Evolutionary conservation across 2,113 vertebrate genomes (phyloP), one percentile per base, ranked within the genome.

Genomic region (Callopanchax toddi): DNA sequence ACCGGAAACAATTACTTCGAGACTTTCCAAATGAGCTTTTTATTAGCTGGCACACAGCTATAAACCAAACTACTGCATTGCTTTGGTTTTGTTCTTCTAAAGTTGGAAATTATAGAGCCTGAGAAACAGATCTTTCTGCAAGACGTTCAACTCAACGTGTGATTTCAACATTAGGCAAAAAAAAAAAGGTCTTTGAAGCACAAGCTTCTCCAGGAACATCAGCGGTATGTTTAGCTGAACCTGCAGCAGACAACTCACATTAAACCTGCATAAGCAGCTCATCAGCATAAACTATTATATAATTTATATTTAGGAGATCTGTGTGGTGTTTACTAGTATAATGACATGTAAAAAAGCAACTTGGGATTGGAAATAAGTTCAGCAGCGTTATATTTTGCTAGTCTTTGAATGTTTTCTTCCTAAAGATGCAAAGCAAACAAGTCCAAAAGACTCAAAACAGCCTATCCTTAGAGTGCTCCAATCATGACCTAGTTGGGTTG

Each of bases 401-500:
- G 57, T 73, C 79, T 61, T 54, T 46, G 11, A 43, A 82, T 76
- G 71, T 88, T 86, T 87, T 85, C 65, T 56, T 76, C 48, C 42
- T 55, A 44, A 83, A 82, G 75, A 90, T 63, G 74, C 57, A 51
- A 80, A 3, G 72, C 77, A 87, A 87, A 89, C 84, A 86, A 71
- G 70, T 76, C 60, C 44, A 53, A 67, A 79, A 80, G 77, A 78
- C 71, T 81, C 48, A 78, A 78, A 89, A 82, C 70, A 84, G 63
- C 75, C 58, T 29, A 75, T 86, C 80, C 72, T 85, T 65, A 59
- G 72, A 79, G 65, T 71, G 62, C 78, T 81, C 80, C 76, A 78
- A 76, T 84, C 74, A 59, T 88, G 89, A 90, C 89, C 90, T 84
- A 91, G 45, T 89, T 89, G 80, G 75, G 80, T 54, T 75, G 67